A percentile compares a stretch with the other conserved stretches of the same genome.
These are phyloP conservation scores for Scartelaos histophorus DNA, from an alignment of 2,113 vertebrate species.

Conservation along the genomic window DNA sequence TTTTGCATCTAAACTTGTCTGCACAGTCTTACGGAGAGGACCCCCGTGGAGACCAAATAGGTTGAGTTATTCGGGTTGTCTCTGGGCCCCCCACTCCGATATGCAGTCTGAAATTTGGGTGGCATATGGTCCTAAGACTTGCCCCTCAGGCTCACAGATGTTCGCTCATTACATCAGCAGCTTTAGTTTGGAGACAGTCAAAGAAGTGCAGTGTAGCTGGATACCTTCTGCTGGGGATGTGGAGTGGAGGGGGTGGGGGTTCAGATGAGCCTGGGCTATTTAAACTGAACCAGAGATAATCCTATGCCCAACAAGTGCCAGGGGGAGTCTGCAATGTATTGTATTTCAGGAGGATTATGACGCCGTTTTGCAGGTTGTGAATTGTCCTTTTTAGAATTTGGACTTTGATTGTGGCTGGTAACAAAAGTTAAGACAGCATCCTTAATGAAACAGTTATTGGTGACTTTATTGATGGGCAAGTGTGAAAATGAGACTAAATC, in stretches of 20 bases:
- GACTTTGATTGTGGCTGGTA: too few relatives aligned
- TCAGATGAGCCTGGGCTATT: constrained; percentile 5
- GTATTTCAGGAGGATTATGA: background rate
- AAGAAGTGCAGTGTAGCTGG: constrained; percentile 5
- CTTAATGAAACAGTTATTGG: background rate
- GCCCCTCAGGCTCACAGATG: constrained; percentile 53
- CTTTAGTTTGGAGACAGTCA: constrained; percentile 36
- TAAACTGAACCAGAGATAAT: constrained; percentile 18
- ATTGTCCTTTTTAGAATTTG: too few relatives aligned
- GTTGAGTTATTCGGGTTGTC: background rate
- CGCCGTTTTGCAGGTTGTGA: background rate
- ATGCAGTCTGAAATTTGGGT: background rate
- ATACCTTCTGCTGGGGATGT: constrained; percentile 5
- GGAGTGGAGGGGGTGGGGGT: background rate
- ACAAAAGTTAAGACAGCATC: too few relatives aligned
- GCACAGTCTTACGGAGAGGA: background rate
- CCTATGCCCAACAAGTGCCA: background rate
- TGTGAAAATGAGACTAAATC: background rate
- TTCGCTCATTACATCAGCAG: constrained; percentile 40
- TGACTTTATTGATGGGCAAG: background rate
- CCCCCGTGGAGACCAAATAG: background rate
- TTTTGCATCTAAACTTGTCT: background rate
- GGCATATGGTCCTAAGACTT: constrained; percentile 50
- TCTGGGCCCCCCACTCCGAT: background rate
- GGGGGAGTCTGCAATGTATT: background rate